A percentile compares a stretch with the other conserved stretches of the same genome.
Conservation (phyloP, 1,140 invertebrate species). For the Bombyx mandarina region DNA sequence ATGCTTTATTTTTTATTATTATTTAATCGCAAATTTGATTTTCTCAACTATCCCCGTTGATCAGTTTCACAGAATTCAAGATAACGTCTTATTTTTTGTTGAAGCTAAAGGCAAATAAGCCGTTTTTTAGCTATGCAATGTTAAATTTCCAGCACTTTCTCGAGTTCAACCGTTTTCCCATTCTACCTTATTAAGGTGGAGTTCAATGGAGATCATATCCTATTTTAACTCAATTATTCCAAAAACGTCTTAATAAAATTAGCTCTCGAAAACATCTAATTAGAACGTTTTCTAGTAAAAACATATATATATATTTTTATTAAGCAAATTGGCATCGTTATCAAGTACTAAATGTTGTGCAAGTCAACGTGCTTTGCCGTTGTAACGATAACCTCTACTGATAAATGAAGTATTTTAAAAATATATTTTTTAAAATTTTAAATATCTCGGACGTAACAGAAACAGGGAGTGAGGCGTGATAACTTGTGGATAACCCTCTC, state of each 20-base stretch:
- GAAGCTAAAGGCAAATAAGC: too few relatives aligned
- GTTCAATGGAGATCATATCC: too few relatives aligned
- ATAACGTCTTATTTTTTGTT: too few relatives aligned
- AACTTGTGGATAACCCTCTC: slow-evolving; percentile 24
- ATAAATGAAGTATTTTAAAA: slow-evolving; percentile 18
- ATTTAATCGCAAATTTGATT: too few relatives aligned
- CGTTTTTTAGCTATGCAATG: too few relatives aligned
- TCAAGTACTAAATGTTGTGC: slow-evolving; percentile 26
- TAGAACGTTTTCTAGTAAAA: slow-evolving; percentile 4
- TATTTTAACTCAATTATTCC: too few relatives aligned
- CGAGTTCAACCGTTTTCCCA: too few relatives aligned
- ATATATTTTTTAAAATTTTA: slow-evolving; percentile 17
- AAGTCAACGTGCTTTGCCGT: slow-evolving; percentile 23
- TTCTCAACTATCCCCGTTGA: too few relatives aligned
- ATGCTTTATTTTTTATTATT: too few relatives aligned
- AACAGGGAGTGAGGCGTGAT: slow-evolving; percentile 19
- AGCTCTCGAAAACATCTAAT: slow-evolving; percentile 1
- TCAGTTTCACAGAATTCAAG: too few relatives aligned
- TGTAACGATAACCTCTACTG: slow-evolving; percentile 15
- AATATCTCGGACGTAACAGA: slow-evolving; percentile 20
- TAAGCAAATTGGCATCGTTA: slow-evolving; percentile 29
- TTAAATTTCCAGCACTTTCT: too few relatives aligned
- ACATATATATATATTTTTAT: slow-evolving; percentile 6
- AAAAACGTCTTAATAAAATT: not conserved
- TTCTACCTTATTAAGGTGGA: too few relatives aligned